These are phyloP conservation scores for Stomatorhinus ivindoensis DNA, from an alignment of 2,113 vertebrate genomes.

Conservation along the genomic window DNA sequence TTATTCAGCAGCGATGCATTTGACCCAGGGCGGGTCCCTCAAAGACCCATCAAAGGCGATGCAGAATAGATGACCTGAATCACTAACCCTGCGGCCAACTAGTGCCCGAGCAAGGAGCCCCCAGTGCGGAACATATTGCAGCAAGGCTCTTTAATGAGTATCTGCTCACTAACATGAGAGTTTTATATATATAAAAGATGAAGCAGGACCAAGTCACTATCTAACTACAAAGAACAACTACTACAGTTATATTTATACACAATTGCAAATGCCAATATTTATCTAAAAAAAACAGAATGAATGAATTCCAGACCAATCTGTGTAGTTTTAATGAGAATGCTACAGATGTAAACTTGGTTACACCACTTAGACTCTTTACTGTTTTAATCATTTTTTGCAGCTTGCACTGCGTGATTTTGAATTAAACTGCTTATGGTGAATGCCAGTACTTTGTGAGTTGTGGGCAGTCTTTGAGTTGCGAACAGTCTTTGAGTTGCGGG, in stretches of 20 bases:
- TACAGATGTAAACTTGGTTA: neutral
- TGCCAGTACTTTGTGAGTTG: neutral
- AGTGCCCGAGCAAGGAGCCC: neutral
- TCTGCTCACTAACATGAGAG: neutral
- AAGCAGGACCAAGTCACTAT: neutral
- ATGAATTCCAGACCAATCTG: neutral
- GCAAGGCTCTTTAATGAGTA: conserved; percentile 3
- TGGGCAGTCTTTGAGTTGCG: neutral
- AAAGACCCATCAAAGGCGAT: neutral
- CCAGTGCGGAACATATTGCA: neutral
- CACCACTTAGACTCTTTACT: neutral
- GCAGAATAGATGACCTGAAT: neutral
- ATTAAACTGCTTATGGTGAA: neutral
- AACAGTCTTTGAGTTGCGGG: neutral
- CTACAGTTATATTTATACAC: neutral
- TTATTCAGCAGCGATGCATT: no score
- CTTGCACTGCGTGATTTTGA: neutral
- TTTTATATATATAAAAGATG: neutral
- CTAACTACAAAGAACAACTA: neutral
- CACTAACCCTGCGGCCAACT: neutral
- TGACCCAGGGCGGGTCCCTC: neutral
- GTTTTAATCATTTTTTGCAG: neutral
- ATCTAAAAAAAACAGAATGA: neutral
- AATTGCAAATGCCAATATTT: neutral
- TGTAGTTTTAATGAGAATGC: neutral